Percentiles rank a stretch among this genome's conserved stretches.
These are phyloP conservation scores for Plectrocnemia conspersa DNA, from an alignment of 1,140 invertebrate genomes.

Conservation along the genomic window DNA sequence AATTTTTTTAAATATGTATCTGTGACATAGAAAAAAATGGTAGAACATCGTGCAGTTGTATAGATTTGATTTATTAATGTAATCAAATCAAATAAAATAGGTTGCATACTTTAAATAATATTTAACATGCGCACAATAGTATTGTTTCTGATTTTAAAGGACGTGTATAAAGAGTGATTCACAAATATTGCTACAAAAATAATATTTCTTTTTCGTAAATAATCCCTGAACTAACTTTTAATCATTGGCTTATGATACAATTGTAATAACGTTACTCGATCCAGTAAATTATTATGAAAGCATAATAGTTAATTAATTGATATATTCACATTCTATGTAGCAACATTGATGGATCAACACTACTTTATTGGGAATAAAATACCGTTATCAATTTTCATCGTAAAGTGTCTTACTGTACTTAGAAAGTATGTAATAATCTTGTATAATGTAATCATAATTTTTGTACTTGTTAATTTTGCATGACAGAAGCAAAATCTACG, in stretches of 20 bases:
- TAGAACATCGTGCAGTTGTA: background rate
- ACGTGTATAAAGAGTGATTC: too few relatives aligned
- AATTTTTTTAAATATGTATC: background rate
- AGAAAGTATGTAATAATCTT: constrained; percentile 1
- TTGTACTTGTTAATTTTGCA: too few relatives aligned
- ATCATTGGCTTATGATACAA: constrained; percentile 2
- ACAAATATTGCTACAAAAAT: too few relatives aligned
- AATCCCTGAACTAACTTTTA: too few relatives aligned
- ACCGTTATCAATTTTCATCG: constrained; percentile 1
- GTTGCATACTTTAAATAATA: too few relatives aligned
- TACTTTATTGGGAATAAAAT: background rate
- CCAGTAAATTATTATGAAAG: background rate
- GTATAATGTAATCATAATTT: too few relatives aligned
- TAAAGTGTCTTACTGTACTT: constrained; percentile 17
- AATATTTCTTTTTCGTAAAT: constrained; percentile 5
- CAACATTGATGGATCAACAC: background rate
- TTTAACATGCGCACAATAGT: too few relatives aligned
- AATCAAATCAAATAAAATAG: background rate
- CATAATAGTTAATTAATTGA: background rate
- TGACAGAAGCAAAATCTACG: too few relatives aligned
- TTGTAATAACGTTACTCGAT: background rate
- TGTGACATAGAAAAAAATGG: background rate
- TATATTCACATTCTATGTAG: background rate
- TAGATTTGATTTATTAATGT: background rate
- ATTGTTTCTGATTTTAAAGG: too few relatives aligned